phyloP scores from a whole-genome alignment of 2,888 invertebrate species.

The Andrena dorsata region DNA sequence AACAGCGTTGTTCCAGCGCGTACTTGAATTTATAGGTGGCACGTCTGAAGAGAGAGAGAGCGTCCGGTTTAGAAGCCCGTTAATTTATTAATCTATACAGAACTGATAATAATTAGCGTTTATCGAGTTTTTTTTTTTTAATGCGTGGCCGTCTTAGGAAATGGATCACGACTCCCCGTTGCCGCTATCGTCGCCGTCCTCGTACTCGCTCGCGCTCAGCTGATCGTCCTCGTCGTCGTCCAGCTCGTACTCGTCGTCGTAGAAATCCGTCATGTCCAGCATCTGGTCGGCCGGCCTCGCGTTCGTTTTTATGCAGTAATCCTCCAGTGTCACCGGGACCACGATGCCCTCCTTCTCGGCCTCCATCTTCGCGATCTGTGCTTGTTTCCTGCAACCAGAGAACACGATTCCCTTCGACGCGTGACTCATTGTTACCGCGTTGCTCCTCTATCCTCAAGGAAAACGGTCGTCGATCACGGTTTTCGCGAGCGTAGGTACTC shows the following conservation, averaged over 20 bases:
- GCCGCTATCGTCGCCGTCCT: slow-evolving; percentile 95
- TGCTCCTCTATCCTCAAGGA: too few relatives aligned
- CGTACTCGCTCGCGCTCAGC: slow-evolving; percentile 89
- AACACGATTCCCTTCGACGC: not conserved
- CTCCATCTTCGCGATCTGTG: slow-evolving; percentile 96
- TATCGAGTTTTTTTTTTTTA: slow-evolving; percentile 30
- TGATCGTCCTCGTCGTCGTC: slow-evolving; percentile 88
- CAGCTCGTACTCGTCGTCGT: slow-evolving; percentile 97
- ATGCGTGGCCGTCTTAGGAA: slow-evolving; percentile 69
- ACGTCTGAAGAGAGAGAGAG: slow-evolving; percentile 67
- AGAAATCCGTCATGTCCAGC: slow-evolving; percentile 97
- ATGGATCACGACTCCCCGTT: slow-evolving; percentile 95
- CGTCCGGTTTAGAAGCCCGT: slow-evolving; percentile 81
- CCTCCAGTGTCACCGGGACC: slow-evolving; percentile 98
- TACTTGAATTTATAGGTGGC: slow-evolving; percentile 51
- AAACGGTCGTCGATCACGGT: too few relatives aligned
- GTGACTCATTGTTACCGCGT: too few relatives aligned
- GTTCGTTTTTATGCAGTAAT: slow-evolving; percentile 98
- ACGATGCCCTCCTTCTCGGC: slow-evolving; percentile 98
- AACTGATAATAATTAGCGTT: slow-evolving; percentile 77
- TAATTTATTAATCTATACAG: slow-evolving; percentile 82
- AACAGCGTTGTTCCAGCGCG: slow-evolving; percentile 12
- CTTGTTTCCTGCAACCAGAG: slow-evolving; percentile 94
- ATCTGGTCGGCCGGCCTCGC: slow-evolving; percentile 94
- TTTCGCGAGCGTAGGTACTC: not conserved